Evolutionary conservation across 2,888 invertebrate species (phyloP), one percentile per base, ranked within the genome.

Genomic region (Sipha maydis): DNA sequence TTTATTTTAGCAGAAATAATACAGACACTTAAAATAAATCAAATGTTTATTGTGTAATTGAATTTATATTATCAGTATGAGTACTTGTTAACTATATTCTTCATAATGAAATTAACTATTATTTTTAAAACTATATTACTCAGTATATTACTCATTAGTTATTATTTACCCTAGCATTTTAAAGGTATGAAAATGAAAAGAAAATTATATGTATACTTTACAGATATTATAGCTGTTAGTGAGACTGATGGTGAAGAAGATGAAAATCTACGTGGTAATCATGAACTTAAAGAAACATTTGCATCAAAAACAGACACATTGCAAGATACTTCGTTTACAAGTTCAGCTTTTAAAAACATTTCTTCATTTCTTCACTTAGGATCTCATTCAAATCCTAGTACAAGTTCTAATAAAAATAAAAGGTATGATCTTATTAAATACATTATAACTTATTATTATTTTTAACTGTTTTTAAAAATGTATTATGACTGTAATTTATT

Each of bases 201-300:
- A 48, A 48, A 3, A 48, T 14, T 14, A 41, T 48, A 48, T 48
- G 14, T 48, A 14, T 48, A 48, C 48, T 54, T 73, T 0, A 61
- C 67, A 88, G 80, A 75, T 83, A 34, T 90, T 90, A 25, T 89
- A 90, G 91, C 90, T 69, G 90, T 91, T 38, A 94, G 94, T 85
- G 94, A 94, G 91, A 94, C 94, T 0, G 94, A 94, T 90, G 93
- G 93, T 71, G 93, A 93, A 21, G 91, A 91, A 69, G 92, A 92
- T 85, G 90, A 79, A 38, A 34, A 41, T 25, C 0, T 75, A 41
- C 41, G 80, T 80, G 80, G 80, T 28, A 88, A 82, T 67, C 80
- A 67, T 75, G 75, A 75, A 48, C n/a, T 38, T 31, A 61, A 76
- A n/a, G 92, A 91, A 82, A 90, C 92, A 56, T 56, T 86, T 19